These are phyloP conservation scores for Dendroctonus ponderosae DNA, from an alignment of 1,140 invertebrate species.

Conservation along the genomic window DNA sequence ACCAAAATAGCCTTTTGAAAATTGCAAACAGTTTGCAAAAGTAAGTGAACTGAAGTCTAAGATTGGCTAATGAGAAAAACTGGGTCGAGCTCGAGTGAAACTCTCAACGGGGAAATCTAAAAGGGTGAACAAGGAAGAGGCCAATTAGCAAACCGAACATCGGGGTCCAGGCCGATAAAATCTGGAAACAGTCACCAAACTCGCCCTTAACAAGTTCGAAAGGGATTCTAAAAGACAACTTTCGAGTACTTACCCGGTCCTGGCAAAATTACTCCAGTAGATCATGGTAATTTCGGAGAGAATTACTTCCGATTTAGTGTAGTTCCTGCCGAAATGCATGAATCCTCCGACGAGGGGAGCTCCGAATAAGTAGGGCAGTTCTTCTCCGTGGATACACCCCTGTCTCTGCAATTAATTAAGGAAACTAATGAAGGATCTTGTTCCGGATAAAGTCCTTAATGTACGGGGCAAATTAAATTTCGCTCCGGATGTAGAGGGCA, in stretches of 20 bases:
- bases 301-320: slow-evolving; percentile 83
- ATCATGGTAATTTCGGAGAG: slow-evolving; percentile 91
- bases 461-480: slow-evolving; percentile 24
- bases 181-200: slow-evolving; percentile 3
- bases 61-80: too few relatives aligned
- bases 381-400: slow-evolving; percentile 90
- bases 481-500: slow-evolving; percentile 7
- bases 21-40: too few relatives aligned
- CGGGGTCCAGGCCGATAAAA: neutral
- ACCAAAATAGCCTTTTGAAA: too few relatives aligned
- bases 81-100: too few relatives aligned
- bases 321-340: slow-evolving; percentile 82
- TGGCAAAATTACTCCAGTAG: slow-evolving; percentile 96
- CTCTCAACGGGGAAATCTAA: too few relatives aligned
- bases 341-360: slow-evolving; percentile 77
- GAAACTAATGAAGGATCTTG: slow-evolving; percentile 33
- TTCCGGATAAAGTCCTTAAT: slow-evolving; percentile 30
- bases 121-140: too few relatives aligned
- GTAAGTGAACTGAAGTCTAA: too few relatives aligned
- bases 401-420: slow-evolving; percentile 61
- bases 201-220: neutral
- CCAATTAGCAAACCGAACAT: too few relatives aligned
- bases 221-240: slow-evolving; percentile 5
- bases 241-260: slow-evolving; percentile 82
- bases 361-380: slow-evolving; percentile 87